Evolutionary conservation across 1,140 invertebrate species (phyloP), one percentile per base, ranked within the genome.

Genomic region (Drosophila nannoptera): DNA sequence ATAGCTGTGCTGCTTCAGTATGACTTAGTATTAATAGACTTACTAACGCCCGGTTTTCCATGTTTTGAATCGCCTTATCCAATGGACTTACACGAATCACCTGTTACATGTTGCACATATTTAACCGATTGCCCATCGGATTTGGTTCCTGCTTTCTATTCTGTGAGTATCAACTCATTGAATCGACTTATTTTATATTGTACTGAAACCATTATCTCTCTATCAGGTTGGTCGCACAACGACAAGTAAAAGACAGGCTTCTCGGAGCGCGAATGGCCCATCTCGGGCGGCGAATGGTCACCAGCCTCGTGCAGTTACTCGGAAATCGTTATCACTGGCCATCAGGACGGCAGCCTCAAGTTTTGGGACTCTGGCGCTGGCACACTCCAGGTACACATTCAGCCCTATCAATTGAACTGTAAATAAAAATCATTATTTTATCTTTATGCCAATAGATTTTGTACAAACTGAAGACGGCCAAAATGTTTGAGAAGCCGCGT

Each of bases 31-130:
- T 95, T 99, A 72, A 97, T 99, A 89, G 98, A 99, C 91, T 92
- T 99, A 77, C 93, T 95, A 88, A 95, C 96, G 43, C 93, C 94
- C 49, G 98, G 98, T 87, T 99, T 99, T 92, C 98, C 98, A 11
- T 98, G 97, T 90, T 98, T 99, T 91, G 97, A 99, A 91, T 99
- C 99, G 92, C 99, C 98, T 46, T 99, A 99, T 92, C 96, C 98
- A 43, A 99, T 99, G 97, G 98, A 99, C 91, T 93, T 99, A 73
- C 98, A 99, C 91, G 98, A 99, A 91, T 98, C 97, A 56, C 95
- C 97, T 35, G 97, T 99, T 60, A 99, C 98, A 49, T 97, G 95
- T 91, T 98, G 97, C 90, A 94, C 94, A 59, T 99, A 99, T 92
- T 94, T 98, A 86, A 97, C 97, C 40, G 97, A 99, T 91, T 99